Conservation (phyloP, 2,888 invertebrate genomes). For the Drosophila maculinotata region DNA sequence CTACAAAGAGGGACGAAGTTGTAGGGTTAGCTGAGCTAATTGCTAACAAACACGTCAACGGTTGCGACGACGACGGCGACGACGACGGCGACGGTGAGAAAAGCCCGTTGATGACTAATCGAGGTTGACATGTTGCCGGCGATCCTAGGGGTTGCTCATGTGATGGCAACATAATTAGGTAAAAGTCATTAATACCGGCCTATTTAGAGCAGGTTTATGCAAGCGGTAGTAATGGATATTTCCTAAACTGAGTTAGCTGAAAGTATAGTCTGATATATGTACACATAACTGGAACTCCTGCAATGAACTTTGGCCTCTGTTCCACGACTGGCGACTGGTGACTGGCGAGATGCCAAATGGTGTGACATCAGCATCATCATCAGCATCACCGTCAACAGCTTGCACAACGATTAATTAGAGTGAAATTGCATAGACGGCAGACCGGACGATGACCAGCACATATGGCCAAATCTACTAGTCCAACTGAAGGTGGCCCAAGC, state of each 20-base stretch:
- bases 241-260: constrained; percentile 14
- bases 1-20: constrained; percentile 10
- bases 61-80: constrained; percentile 3
- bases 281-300: constrained; percentile 28
- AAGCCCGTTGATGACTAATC: constrained; percentile 46
- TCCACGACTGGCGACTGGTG: constrained; percentile 14
- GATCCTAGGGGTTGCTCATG: constrained; percentile 39
- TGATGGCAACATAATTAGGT: constrained; percentile 67
- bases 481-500: background rate
- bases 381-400: constrained; percentile 37
- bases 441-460: constrained; percentile 11
- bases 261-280: too few species aligned
- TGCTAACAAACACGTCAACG: constrained; percentile 67
- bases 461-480: background rate
- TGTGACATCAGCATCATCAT: constrained; percentile 32
- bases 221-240: constrained; percentile 58
- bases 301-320: constrained; percentile 29
- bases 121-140: constrained; percentile 23
- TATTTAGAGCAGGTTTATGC: constrained; percentile 57
- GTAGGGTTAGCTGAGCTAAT: constrained; percentile 52
- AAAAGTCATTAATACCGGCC: constrained; percentile 67
- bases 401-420: constrained; percentile 59
- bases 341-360: constrained; percentile 40
- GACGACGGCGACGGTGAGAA: constrained; percentile 5
- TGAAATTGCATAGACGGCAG: constrained; percentile 42